phyloP scores from a whole-genome alignment of 1,140 invertebrate genomes.

The Habropoda laboriosa region DNA sequence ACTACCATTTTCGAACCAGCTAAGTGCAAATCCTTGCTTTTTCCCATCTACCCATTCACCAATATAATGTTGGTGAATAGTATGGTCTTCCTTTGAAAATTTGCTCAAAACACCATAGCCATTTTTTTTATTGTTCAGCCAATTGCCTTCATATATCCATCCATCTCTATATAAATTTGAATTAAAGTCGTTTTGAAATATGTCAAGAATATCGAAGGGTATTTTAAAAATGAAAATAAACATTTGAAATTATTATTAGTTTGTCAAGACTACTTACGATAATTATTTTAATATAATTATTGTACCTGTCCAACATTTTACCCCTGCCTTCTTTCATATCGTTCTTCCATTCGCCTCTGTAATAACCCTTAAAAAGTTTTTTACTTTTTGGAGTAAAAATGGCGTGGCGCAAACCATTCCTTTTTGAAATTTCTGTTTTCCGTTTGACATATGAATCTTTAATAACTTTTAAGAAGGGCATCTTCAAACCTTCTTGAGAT shows the following conservation, averaged over 20 bases:
- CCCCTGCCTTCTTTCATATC: constrained; percentile 82
- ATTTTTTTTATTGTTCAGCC: constrained; percentile 77
- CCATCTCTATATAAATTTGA: constrained; percentile 64
- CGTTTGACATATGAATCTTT: constrained; percentile 20
- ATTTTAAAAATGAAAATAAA: constrained; percentile 16
- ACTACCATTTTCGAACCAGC: constrained; percentile 83
- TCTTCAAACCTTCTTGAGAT: constrained; percentile 24
- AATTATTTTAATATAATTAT: constrained; percentile 7
- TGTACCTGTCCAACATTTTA: constrained; percentile 46
- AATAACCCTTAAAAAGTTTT: constrained; percentile 74
- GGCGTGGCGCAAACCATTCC: constrained; percentile 81
- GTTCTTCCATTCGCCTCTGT: constrained; percentile 83
- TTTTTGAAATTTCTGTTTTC: constrained; percentile 46
- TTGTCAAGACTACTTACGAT: background rate
- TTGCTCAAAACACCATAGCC: constrained; percentile 70
- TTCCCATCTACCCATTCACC: constrained; percentile 82
- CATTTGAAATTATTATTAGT: background rate
- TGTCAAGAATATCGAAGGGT: constrained; percentile 1
- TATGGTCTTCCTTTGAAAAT: constrained; percentile 31
- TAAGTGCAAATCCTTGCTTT: constrained; percentile 82
- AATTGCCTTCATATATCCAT: constrained; percentile 82
- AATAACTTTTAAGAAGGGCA: constrained; percentile 49
- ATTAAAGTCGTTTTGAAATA: constrained; percentile 7
- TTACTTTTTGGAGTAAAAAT: constrained; percentile 79
- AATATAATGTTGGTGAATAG: constrained; percentile 68